phyloP scores from a whole-genome alignment of 2,797 vertebrate genomes.

The Hippocampus kuda region DNA sequence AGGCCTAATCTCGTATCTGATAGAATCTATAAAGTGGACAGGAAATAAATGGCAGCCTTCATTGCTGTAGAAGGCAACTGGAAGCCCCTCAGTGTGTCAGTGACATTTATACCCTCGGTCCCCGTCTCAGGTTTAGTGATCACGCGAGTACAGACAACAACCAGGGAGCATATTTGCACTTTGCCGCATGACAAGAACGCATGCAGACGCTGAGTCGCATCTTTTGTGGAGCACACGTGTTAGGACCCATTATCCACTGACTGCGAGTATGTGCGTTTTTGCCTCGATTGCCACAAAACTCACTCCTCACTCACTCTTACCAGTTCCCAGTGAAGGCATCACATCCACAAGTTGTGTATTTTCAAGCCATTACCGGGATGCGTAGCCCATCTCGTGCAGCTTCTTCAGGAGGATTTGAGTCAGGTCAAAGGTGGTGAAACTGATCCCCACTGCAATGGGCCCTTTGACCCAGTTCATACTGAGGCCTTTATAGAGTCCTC shows the following conservation, averaged over 20 bases:
- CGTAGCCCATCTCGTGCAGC: slow-evolving; percentile 59
- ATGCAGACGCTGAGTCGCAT: not conserved
- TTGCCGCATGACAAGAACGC: slow-evolving; percentile 19
- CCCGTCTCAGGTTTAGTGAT: not conserved
- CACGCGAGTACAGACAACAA: slow-evolving; percentile 4
- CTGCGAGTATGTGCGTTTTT: slow-evolving; percentile 11
- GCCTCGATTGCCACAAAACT: slow-evolving; percentile 3
- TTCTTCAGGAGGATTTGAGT: slow-evolving; percentile 84
- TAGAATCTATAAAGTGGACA: slow-evolving; percentile 5
- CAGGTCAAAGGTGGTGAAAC: slow-evolving; percentile 96
- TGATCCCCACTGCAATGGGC: slow-evolving; percentile 90
- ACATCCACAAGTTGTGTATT: not conserved
- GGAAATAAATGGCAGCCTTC: slow-evolving; percentile 14
- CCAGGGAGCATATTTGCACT: slow-evolving; percentile 50
- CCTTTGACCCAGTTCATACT: slow-evolving; percentile 99
- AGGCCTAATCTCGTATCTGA: not conserved
- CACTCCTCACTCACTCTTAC: not conserved
- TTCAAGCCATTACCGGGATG: slow-evolving; percentile 21
- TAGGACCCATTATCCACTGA: not conserved
- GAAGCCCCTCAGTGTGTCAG: not conserved
- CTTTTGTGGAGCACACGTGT: not conserved
- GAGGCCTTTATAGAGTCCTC: slow-evolving; percentile 91
- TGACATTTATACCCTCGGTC: too few species aligned
- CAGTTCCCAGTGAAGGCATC: not conserved
- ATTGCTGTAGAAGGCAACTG: slow-evolving; percentile 22